phyloP scores from a whole-genome alignment of 2,113 vertebrate genomes.

The Muntiacus reevesi region DNA sequence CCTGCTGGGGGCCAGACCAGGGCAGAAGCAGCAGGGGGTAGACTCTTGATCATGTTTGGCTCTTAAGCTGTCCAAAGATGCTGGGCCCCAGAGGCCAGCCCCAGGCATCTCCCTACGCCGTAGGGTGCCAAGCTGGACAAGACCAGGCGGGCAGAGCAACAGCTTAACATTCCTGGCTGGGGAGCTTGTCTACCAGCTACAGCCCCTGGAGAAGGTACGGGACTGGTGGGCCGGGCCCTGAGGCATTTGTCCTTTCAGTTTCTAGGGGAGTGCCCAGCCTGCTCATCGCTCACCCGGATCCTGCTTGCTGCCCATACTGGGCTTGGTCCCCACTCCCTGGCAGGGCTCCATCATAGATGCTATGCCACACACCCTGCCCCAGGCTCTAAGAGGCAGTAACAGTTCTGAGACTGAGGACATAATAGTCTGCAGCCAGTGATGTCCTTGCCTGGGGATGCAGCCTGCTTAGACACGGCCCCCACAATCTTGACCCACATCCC shows the following conservation, averaged over 20 bases:
- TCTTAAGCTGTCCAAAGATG: background rate
- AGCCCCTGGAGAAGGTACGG: background rate
- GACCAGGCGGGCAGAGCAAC: conserved; percentile 22
- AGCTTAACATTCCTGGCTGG: conserved; percentile 44
- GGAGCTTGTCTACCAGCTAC: background rate
- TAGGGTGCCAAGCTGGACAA: conserved; percentile 32
- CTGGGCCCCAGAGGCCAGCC: background rate
- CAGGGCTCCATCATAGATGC: background rate
- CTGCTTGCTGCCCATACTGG: background rate
- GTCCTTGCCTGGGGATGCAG: background rate
- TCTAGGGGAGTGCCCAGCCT: background rate
- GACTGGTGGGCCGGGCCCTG: background rate
- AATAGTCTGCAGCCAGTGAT: background rate
- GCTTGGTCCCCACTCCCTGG: background rate
- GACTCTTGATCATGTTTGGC: background rate
- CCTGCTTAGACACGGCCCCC: background rate
- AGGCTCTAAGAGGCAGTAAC: background rate
- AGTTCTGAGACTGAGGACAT: background rate
- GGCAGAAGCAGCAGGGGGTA: background rate
- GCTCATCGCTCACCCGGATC: background rate
- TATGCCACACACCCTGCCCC: background rate
- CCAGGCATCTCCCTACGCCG: background rate
- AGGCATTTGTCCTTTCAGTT: background rate
- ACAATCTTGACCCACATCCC: conserved; percentile 71
- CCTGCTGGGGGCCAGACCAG: background rate